Evolutionary conservation across 2,113 vertebrate genomes (phyloP).

Genomic region (Leucoraja erinaceus): DNA sequence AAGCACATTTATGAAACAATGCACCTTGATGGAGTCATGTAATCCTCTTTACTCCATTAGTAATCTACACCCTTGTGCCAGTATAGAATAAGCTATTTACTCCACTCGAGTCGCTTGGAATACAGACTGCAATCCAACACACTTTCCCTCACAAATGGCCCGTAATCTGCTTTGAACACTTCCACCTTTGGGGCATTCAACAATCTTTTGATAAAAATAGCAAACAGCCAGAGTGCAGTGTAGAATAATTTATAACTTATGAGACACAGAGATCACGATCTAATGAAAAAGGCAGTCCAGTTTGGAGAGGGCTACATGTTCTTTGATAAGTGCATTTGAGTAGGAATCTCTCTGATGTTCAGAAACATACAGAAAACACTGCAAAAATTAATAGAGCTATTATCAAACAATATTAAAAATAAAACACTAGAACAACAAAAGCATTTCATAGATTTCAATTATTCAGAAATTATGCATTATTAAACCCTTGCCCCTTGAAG

Average conservation of each 20-base stretch:
- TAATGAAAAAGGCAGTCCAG: background rate
- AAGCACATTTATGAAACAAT: background rate
- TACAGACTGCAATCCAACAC: no score
- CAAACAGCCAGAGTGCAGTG: background rate
- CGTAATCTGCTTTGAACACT: background rate
- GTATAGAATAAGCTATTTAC: background rate
- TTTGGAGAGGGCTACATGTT: background rate
- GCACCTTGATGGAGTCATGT: background rate
- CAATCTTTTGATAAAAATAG: background rate
- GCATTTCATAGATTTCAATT: no score
- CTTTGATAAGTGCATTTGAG: background rate
- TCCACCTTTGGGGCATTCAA: background rate
- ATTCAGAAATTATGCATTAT: no score
- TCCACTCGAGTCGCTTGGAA: background rate
- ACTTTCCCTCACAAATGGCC: background rate
- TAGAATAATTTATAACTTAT: background rate
- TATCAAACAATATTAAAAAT: no score
- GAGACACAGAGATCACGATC: background rate
- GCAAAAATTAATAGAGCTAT: no score
- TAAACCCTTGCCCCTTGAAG: no score
- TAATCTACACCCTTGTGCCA: background rate
- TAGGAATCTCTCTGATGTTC: background rate
- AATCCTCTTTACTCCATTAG: background rate
- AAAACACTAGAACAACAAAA: no score
- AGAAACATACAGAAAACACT: no score